A percentile compares a stretch with the other conserved stretches of the same genome.
phyloP scores from a whole-genome alignment of 2,797 vertebrate species.

The Diplodus sargus region DNA sequence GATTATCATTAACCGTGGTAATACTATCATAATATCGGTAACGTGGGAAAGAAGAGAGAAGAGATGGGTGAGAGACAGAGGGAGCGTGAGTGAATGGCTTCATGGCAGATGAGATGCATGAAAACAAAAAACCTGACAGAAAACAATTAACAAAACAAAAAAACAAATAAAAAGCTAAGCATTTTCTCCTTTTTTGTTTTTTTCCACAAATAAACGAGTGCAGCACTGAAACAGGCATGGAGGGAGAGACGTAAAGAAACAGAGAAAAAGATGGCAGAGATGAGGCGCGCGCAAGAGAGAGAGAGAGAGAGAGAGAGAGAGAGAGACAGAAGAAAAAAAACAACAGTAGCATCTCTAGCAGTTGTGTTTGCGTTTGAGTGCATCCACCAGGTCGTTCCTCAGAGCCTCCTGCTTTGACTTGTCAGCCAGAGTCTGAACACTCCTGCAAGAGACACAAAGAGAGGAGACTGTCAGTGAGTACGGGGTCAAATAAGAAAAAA shows the following conservation, averaged over 20 bases:
- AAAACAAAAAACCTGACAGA: conserved; percentile 50
- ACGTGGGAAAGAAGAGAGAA: conserved; percentile 50
- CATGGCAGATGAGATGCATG: conserved; percentile 73
- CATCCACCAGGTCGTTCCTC: conserved; percentile 94
- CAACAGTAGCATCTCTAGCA: conserved; percentile 85
- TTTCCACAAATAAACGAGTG: conserved; percentile 80
- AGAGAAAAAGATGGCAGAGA: conserved; percentile 70
- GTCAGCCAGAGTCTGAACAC: conserved; percentile 94
- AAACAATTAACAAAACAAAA: conserved; percentile 30
- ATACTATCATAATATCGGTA: conserved; percentile 79
- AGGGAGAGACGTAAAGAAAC: conserved; percentile 72
- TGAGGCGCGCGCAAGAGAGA: conserved; percentile 49
- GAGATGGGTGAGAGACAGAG: conserved; percentile 47
- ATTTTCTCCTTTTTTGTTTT: conserved; percentile 81
- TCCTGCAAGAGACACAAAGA: conserved; percentile 83
- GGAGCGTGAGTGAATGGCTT: conserved; percentile 73
- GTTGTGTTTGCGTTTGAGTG: conserved; percentile 96
- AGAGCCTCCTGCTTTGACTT: conserved; percentile 97
- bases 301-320: conserved; percentile 43
- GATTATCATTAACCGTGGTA: conserved; percentile 79
- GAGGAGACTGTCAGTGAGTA: conserved; percentile 34
- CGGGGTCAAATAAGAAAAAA: neutral
- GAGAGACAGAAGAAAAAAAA: conserved; percentile 42
- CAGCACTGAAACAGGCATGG: conserved; percentile 74
- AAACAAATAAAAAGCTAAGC: conserved; percentile 77